Evolutionary conservation across 2,113 vertebrate species (phyloP), one percentile per base, ranked within the genome.

Genomic region (Siphamia tubifer): DNA sequence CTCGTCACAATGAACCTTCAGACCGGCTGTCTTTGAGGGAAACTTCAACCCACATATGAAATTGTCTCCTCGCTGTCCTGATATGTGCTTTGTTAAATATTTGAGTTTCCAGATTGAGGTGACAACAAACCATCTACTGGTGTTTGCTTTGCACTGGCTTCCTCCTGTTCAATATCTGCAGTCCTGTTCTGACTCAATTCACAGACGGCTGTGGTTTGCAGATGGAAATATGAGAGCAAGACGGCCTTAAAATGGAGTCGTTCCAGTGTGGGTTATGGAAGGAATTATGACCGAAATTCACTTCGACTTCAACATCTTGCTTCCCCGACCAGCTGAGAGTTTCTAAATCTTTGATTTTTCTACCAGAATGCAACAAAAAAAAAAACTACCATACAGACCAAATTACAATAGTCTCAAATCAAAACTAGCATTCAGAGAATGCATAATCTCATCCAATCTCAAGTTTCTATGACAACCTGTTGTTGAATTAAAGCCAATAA

Each of bases 61-160:
- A 24, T 31, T 42, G 17, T 75, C 34, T 65, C 12, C n/a, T 11
- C 8, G 40, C 47, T 13, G 8, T 16, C 16, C 38, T 6, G 38
- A 17, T 64, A 30, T 73, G 43, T 54, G 54, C 28, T 30, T 35
- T 15, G 15, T 48, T 65, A 68, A 72, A 75, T 69, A 67, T 87
- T 85, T 79, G 44, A 64, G 42, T 53, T 67, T 75, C 39, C 24
- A 45, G 39, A 75, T 67, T 31, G 51, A 48, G 44, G 35, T 54
- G 56, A 58, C 49, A 45, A 49, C 67, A 56, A 47, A 57, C 21
- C 31, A 13, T 62, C 49, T 17, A 19, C 42, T 57, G 53, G n/a
- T 69, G 31, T 77, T 70, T 70, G 72, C 44, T 64, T 39, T 7
- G 43, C 53, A 9, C 28, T 2, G 10, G n/a, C 58, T 56, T 32